Conservation (phyloP, 2,888 invertebrate genomes). For the Protophormia terraenovae region DNA sequence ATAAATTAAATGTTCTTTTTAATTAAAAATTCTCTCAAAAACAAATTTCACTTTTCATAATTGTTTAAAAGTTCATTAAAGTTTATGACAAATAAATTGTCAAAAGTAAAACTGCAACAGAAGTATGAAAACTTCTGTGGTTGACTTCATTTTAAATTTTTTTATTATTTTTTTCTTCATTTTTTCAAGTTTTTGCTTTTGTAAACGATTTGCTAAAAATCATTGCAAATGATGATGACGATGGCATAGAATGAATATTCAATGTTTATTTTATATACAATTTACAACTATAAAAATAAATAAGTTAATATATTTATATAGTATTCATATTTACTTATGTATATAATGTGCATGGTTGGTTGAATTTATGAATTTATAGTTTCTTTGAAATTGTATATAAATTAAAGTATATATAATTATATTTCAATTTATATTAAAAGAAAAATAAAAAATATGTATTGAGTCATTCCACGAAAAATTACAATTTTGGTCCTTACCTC, state of each 20-base stretch:
- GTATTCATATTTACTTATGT: background rate
- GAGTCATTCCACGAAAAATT: too few relatives aligned
- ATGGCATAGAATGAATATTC: background rate
- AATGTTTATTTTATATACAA: constrained; percentile 2
- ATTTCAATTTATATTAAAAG: too few relatives aligned
- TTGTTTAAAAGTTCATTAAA: constrained; percentile 58
- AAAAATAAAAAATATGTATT: too few relatives aligned
- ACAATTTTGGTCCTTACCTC: too few relatives aligned
- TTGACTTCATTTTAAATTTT: constrained; percentile 27
- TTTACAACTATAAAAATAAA: background rate
- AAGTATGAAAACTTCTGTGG: constrained; percentile 53
- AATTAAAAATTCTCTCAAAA: constrained; percentile 51
- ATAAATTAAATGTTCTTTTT: constrained; percentile 48
- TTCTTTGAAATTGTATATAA: too few relatives aligned
- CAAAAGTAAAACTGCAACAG: constrained; percentile 48
- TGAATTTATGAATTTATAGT: too few relatives aligned
- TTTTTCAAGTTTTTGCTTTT: background rate
- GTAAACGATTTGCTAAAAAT: background rate
- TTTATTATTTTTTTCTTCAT: background rate
- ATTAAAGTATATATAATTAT: too few relatives aligned
- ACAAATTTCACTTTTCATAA: constrained; percentile 39
- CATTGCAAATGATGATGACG: background rate
- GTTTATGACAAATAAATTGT: constrained; percentile 55
- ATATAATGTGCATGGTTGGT: background rate
- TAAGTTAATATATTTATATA: background rate